Conservation (phyloP, 2,113 vertebrate genomes). For the Chloebia gouldiae region DNA sequence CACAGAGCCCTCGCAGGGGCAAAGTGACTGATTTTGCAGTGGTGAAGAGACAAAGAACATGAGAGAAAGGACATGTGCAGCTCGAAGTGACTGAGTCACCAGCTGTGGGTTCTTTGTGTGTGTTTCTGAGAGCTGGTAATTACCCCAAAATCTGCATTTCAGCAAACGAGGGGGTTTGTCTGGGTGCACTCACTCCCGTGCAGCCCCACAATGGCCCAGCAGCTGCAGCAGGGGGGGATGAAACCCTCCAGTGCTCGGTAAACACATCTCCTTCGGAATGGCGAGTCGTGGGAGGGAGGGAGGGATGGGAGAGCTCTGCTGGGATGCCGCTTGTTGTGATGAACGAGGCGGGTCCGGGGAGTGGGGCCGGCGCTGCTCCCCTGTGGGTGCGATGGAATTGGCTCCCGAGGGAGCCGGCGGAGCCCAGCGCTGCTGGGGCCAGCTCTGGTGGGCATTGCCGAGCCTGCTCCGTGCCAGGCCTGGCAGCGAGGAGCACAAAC, state of each 20-base stretch:
- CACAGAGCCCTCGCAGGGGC: rapidly evolving
- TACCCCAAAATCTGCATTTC: slow-evolving; percentile 34
- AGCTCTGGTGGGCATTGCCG: background rate
- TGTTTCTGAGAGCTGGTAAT: slow-evolving; percentile 42
- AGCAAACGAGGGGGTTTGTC: background rate
- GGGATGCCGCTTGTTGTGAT: background rate
- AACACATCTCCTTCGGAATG: background rate
- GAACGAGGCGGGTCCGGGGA: background rate
- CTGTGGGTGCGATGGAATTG: rapidly evolving
- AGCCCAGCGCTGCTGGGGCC: background rate
- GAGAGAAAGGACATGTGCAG: background rate
- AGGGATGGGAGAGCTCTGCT: background rate
- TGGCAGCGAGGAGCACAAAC: background rate
- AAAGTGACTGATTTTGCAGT: background rate
- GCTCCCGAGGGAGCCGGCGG: rapidly evolving
- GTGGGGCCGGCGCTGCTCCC: background rate
- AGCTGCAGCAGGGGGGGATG: slow-evolving; percentile 7
- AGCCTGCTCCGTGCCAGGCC: rapidly evolving
- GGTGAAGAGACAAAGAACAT: background rate
- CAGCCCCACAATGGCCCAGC: background rate
- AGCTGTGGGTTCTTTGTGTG: slow-evolving; percentile 24
- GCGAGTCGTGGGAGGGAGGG: background rate
- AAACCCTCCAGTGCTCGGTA: background rate
- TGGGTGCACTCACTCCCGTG: background rate
- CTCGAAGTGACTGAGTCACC: background rate